phyloP scores from a whole-genome alignment of 2,888 invertebrate genomes.

The Alcis repandata region DNA sequence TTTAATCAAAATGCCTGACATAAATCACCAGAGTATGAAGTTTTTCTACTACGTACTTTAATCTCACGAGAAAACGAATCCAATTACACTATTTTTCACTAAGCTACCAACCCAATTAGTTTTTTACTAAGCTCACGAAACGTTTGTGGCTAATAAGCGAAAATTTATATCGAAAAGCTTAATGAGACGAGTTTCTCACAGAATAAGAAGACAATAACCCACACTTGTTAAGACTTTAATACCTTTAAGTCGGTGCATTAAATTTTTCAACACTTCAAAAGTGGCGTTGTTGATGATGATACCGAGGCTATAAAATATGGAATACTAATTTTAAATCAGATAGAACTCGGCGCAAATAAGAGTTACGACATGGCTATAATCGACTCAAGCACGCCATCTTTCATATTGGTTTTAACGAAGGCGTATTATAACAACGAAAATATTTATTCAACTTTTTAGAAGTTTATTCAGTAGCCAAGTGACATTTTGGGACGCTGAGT shows the following conservation, averaged over 20 bases:
- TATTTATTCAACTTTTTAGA: conserved; percentile 29
- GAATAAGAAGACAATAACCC: conserved; percentile 43
- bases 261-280: conserved; percentile 50
- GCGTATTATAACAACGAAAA: conserved; percentile 52
- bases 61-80: conserved; percentile 4
- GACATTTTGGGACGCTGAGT: conserved; percentile 17
- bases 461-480: conserved; percentile 24
- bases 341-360: conserved; percentile 60
- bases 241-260: conserved; percentile 44
- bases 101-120: background rate
- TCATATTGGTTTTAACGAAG: conserved; percentile 54
- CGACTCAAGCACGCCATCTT: conserved; percentile 61
- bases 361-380: conserved; percentile 60
- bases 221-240: conserved; percentile 44
- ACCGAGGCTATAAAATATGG: conserved; percentile 52
- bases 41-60: conserved; percentile 5
- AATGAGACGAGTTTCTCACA: conserved; percentile 35
- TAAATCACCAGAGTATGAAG: background rate
- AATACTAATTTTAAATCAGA: conserved; percentile 64
- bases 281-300: conserved; percentile 52
- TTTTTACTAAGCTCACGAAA: conserved; percentile 8
- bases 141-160: conserved; percentile 6
- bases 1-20: background rate
- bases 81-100: conserved; percentile 9
- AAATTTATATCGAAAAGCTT: conserved; percentile 16